Base-by-base conservation (phyloP, 2,113 vertebrate species). In the Spizaetus ornatus region DNA sequence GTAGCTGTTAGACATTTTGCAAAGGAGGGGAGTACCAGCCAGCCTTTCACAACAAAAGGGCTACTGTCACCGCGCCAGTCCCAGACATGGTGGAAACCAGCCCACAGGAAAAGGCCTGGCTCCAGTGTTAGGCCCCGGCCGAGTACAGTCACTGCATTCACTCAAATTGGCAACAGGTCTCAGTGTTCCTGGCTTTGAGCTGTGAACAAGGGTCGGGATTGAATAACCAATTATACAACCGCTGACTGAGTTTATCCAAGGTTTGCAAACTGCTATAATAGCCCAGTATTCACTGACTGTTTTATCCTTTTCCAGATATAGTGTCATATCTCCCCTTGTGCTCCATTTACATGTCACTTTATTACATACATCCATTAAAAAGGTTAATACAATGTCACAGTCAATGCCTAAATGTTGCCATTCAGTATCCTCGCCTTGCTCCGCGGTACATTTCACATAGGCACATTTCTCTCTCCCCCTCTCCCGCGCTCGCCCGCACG, bases 61-160 rank as follows among this genome's bases (percentile, higher is more conserved):
- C 98, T 98, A 99, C 99, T 99, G 99, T 99, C 99, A 98, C 98
- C 43, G 97, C 97, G 99, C 99, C 99, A 99, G 99, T 98, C 98
- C 98, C 99, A 99, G 99, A 99, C 99, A 98, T 98, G 98, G 99
- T 99, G 99, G 99, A 99, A 99, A 98, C 86, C 98, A 98, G 99
- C 99, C 99, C 99, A 99, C 99, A 99, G 99, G 99, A 99, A 99
- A 99, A 98, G 99, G 98, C 98, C 99, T 99, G 99, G 99, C 99
- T 99, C 99, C 98, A 98, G 96, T 95, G 97, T 71, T 96, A 97
- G 98, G 98, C 98, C 98, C 98, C 97, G 98, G 98, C 98, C 97
- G 97, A 98, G 97, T 96, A 99, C 99, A 99, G 99, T 98, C 99
- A 98, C 98, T 98, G 99, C 98, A 99, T 99, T 99, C 98, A 99